Evolutionary conservation across 1,140 invertebrate species (phyloP).

Genomic region (Trialeurodes vaporariorum): DNA sequence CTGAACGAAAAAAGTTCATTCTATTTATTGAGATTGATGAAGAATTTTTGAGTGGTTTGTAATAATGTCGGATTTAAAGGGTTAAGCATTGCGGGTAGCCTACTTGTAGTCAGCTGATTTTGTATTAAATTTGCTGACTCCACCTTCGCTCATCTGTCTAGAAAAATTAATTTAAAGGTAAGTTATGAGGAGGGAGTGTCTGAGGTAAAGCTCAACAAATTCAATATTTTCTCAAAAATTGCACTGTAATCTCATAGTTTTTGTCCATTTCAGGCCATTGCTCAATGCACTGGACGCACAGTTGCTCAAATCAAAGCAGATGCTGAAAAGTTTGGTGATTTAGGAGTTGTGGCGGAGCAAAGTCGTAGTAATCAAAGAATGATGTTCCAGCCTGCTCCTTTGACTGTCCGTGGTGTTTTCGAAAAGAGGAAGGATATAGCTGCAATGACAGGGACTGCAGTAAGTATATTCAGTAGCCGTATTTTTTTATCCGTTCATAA

Average conservation of each 20-base stretch:
- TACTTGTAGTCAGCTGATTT: too few relatives aligned
- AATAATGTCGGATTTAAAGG: too few relatives aligned
- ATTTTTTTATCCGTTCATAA: too few relatives aligned
- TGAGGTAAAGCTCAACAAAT: too few relatives aligned
- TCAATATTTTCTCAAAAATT: neutral
- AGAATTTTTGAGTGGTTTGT: too few relatives aligned
- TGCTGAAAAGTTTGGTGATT: constrained; percentile 66
- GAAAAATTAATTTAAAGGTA: too few relatives aligned
- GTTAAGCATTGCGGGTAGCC: too few relatives aligned
- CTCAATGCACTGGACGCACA: constrained; percentile 78
- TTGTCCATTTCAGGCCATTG: constrained; percentile 49
- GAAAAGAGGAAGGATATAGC: constrained; percentile 83
- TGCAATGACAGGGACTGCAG: constrained; percentile 64
- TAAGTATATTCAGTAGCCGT: constrained; percentile 34
- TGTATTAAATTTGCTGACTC: too few relatives aligned
- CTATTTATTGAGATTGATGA: too few relatives aligned
- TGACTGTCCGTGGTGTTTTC: constrained; percentile 63
- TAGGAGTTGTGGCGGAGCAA: constrained; percentile 85
- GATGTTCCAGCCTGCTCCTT: constrained; percentile 63
- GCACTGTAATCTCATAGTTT: neutral
- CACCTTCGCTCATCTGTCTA: too few relatives aligned
- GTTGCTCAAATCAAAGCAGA: constrained; percentile 77
- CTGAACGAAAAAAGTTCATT: too few relatives aligned
- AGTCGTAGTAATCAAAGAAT: constrained; percentile 80
- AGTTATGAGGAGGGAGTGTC: too few relatives aligned